These are phyloP conservation scores for Megathymus violae DNA, from an alignment of 1,140 invertebrate species.

Conservation along the genomic window DNA sequence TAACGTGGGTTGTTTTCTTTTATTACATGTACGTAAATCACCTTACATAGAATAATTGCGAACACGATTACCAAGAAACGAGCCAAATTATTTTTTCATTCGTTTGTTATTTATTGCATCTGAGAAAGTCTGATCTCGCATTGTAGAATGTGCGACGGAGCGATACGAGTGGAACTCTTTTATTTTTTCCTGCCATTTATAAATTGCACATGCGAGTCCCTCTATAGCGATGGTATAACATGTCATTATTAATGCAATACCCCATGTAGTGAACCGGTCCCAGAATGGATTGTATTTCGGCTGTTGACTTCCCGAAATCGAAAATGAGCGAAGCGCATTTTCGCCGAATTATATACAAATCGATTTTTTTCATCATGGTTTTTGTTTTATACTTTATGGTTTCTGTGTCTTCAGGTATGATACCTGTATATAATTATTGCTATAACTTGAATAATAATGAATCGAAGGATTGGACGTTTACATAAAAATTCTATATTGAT, in stretches of 20 bases:
- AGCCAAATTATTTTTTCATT: background rate
- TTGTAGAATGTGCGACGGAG: slow-evolving; percentile 7
- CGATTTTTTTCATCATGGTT: slow-evolving; percentile 24
- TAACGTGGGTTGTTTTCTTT: too few relatives aligned
- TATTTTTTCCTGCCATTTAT: slow-evolving; percentile 23
- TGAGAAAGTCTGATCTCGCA: slow-evolving; percentile 18
- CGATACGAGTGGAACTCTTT: slow-evolving; percentile 6
- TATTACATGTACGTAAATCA: too few relatives aligned
- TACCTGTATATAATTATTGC: background rate
- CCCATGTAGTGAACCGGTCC: slow-evolving; percentile 50
- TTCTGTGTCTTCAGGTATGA: background rate
- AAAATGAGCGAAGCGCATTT: slow-evolving; percentile 4
- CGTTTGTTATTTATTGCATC: slow-evolving; percentile 13
- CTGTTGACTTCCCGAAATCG: slow-evolving; percentile 16
- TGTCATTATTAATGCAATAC: slow-evolving; percentile 43
- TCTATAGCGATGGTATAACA: slow-evolving; percentile 18
- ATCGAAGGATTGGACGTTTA: too few relatives aligned
- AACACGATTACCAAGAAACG: too few relatives aligned
- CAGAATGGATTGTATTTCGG: slow-evolving; percentile 22
- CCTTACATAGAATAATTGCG: too few relatives aligned
- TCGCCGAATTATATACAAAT: slow-evolving; percentile 35
- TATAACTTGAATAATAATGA: too few relatives aligned
- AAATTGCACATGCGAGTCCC: slow-evolving; percentile 19
- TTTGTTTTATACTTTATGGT: slow-evolving; percentile 1
- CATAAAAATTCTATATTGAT: too few relatives aligned